Conservation (phyloP, 1,140 invertebrate genomes). For the Choristoneura fumiferana region DNA sequence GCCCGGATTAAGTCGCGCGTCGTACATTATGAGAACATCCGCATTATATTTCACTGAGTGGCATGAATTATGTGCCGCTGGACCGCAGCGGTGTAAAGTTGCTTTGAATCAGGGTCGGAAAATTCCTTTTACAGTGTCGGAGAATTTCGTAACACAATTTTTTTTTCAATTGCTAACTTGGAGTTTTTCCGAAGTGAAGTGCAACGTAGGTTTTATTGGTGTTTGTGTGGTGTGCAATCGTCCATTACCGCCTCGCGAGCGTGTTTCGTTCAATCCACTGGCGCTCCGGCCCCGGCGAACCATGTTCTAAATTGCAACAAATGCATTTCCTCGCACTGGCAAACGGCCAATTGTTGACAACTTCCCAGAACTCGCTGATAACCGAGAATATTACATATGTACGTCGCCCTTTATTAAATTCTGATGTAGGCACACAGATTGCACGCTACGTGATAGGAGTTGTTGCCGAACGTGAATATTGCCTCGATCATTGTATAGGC, state of each 20-base stretch:
- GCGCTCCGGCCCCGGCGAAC: neutral
- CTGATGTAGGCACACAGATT: conserved; percentile 12
- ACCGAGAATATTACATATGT: conserved; percentile 20
- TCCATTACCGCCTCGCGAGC: conserved; percentile 8
- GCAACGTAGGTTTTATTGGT: conserved; percentile 3
- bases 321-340: conserved; percentile 36
- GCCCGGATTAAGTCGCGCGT: conserved; percentile 57
- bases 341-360: conserved; percentile 34
- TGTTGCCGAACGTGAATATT: neutral
- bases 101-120: conserved; percentile 44
- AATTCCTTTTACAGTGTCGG: conserved; percentile 27
- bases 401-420: conserved; percentile 18
- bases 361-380: conserved; percentile 31
- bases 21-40: conserved; percentile 66
- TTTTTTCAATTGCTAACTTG: conserved; percentile 15
- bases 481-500: neutral
- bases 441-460: neutral
- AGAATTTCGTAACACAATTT: conserved; percentile 24
- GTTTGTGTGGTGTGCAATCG: conserved; percentile 10
- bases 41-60: conserved; percentile 62
- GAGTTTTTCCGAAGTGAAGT: neutral
- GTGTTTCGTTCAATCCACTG: conserved; percentile 26
- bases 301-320: conserved; percentile 33
- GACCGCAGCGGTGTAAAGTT: conserved; percentile 46
- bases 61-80: conserved; percentile 57